phyloP scores from a whole-genome alignment of 2,797 vertebrate species.

The Eutrigla gurnardus region DNA sequence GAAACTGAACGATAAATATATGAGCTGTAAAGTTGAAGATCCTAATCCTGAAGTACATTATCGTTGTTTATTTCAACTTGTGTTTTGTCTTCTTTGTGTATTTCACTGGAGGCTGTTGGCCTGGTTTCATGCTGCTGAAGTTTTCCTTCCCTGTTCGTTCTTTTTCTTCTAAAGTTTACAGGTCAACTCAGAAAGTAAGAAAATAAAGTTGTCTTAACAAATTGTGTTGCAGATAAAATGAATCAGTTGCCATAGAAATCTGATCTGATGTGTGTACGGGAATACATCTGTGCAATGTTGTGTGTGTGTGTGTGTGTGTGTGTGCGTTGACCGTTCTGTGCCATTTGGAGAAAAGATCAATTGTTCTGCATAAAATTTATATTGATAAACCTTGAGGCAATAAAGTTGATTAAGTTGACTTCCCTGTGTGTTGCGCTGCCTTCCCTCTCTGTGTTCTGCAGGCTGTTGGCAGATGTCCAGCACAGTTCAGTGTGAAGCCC shows the following conservation, averaged over 20 bases:
- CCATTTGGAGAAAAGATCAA: constrained; percentile 8
- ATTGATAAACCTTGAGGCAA: constrained; percentile 18
- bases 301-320: not conserved
- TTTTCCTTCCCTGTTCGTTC: not conserved
- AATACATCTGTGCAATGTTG: not conserved
- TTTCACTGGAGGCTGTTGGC: constrained; percentile 37
- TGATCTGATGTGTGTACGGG: not conserved
- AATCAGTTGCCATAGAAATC: constrained; percentile 13
- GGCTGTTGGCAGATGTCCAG: constrained; percentile 49
- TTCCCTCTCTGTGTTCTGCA: constrained; percentile 13
- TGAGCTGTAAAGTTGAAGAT: not conserved
- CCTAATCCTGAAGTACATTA: not conserved
- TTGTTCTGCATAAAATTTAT: constrained; percentile 33
- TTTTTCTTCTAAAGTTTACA: constrained; percentile 21
- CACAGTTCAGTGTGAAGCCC: constrained; percentile 23
- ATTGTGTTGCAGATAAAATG: constrained; percentile 5
- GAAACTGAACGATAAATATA: not conserved
- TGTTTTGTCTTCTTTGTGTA: constrained; percentile 7
- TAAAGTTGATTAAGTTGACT: constrained; percentile 16
- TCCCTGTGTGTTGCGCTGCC: not conserved
- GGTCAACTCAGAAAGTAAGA: constrained; percentile 22
- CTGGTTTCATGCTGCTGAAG: constrained; percentile 17
- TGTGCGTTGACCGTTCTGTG: not conserved
- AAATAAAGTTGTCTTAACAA: constrained; percentile 29
- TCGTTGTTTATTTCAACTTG: constrained; percentile 1